Conservation (phyloP, 2,113 vertebrate genomes). For the Smithornis capensis region DNA sequence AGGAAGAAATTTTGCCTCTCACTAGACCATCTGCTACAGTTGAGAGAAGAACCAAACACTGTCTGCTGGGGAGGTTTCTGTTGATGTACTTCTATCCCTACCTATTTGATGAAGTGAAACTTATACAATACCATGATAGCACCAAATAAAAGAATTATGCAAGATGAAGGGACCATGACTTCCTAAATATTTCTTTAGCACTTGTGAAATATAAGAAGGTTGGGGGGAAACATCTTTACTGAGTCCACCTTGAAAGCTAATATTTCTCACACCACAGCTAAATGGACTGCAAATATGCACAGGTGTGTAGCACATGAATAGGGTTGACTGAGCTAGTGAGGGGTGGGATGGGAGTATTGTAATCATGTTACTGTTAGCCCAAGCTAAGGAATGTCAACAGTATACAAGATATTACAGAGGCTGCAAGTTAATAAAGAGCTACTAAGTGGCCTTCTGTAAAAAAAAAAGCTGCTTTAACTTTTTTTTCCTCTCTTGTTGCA, state of each 20-base stretch:
- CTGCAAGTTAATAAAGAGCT: constrained; percentile 3
- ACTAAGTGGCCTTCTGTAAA: neutral
- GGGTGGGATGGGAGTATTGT: constrained; percentile 23
- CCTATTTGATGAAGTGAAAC: neutral
- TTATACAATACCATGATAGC: neutral
- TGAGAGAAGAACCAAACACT: neutral
- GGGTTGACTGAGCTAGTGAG: neutral
- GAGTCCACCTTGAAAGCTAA: constrained; percentile 47
- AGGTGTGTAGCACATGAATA: constrained; percentile 54
- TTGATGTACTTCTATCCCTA: neutral
- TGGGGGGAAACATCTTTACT: neutral
- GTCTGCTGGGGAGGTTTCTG: neutral
- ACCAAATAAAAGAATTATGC: neutral
- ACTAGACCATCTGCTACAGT: neutral
- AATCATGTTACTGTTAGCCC: constrained; percentile 23
- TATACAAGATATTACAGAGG: constrained; percentile 37
- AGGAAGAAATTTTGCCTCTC: neutral
- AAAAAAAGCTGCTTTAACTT: neutral
- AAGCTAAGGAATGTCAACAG: constrained; percentile 55
- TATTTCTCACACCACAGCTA: constrained; percentile 19
- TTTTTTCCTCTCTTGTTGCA: neutral
- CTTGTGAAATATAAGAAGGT: neutral
- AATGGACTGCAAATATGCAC: constrained; percentile 62
- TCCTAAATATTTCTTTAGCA: neutral
- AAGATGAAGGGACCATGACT: neutral